These are phyloP conservation scores for Halcyon malimbica DNA, from an alignment of 2,113 vertebrate genomes.

Conservation along the genomic window DNA sequence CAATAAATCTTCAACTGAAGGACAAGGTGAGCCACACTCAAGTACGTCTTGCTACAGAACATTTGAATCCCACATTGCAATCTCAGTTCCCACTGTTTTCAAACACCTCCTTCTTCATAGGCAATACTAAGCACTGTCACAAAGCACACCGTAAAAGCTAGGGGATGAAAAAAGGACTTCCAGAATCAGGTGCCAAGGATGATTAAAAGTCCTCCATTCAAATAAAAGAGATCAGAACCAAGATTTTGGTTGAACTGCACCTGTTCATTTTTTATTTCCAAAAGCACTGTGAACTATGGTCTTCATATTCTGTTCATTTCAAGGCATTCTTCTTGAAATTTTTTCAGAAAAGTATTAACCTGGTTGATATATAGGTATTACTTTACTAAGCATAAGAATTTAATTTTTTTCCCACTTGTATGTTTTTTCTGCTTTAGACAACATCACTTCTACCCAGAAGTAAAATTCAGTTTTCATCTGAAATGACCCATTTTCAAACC, in stretches of 20 bases:
- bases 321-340: neutral
- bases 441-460: neutral
- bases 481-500: neutral
- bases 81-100: neutral
- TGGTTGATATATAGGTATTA: neutral
- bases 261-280: neutral
- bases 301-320: neutral
- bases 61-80: neutral
- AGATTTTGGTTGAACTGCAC: neutral
- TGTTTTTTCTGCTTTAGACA: neutral
- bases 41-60: neutral
- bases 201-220: neutral
- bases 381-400: neutral
- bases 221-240: neutral
- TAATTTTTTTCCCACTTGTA: neutral
- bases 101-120: neutral
- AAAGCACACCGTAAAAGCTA: neutral
- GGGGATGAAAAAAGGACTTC: neutral
- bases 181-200: neutral
- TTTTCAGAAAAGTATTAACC: neutral
- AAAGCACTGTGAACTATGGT: neutral
- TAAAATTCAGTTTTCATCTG: neutral
- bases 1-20: neutral
- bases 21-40: neutral
- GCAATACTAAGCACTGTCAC: neutral